Conservation (phyloP, 2,113 vertebrate genomes). For the Ahaetulla prasina region DNA sequence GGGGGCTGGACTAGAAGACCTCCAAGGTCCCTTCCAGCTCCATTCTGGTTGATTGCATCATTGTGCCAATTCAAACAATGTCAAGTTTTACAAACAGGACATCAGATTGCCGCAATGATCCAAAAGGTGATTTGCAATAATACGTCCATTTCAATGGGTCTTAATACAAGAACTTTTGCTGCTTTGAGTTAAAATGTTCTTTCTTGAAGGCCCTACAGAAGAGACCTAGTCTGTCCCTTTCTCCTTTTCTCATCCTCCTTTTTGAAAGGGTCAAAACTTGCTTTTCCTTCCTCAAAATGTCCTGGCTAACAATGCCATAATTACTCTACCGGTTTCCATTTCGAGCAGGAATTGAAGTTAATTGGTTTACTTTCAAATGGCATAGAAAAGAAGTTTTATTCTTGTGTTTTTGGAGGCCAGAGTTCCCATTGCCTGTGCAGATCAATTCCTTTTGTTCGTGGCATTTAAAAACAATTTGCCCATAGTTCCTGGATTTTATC, state of each 20-base stretch:
- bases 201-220: not conserved
- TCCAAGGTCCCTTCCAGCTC: too few species aligned
- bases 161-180: not conserved
- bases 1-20: too few species aligned
- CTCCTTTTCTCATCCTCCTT: not conserved
- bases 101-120: not conserved
- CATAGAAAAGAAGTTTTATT: not conserved
- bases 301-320: not conserved
- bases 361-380: not conserved
- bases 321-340: not conserved
- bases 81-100: not conserved
- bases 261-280: not conserved
- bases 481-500: not conserved
- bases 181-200: not conserved
- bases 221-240: not conserved
- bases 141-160: too few species aligned
- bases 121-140: not conserved
- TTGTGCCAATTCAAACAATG: not conserved
- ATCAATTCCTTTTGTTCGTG: not conserved
- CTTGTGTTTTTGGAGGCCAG: slow-evolving; percentile 18
- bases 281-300: slow-evolving; percentile 3
- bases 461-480: not conserved
- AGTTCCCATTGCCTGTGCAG: too few species aligned
- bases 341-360: not conserved
- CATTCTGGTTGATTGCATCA: not conserved